Evolutionary conservation across 2,797 vertebrate genomes (phyloP), one percentile per base, ranked within the genome.

Genomic region (Crypturellus tataupa): DNA sequence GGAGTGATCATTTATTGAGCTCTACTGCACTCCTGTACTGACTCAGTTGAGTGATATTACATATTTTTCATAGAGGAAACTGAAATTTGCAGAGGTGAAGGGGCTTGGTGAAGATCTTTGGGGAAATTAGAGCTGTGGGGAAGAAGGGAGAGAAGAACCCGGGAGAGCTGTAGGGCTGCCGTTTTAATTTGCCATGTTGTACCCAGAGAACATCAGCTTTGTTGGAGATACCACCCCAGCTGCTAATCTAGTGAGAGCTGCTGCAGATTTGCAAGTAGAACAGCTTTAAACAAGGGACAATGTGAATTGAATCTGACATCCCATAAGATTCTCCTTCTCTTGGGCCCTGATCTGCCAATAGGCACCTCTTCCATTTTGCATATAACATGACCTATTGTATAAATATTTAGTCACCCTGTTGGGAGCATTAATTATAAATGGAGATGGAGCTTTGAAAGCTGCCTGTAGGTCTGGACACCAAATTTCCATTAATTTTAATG

Each of bases 401-500:
- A 90, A 93, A 94, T 92, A 89, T 94, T 95, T 92, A 91, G 94
- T 84, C 46, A 3, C 60, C 67, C 87, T 33, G 51, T 88, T 91
- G 80, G 72, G 78, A 92, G 40, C 82, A 76, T 95, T 92, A 91
- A 92, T 94, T 94, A 94, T 93, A 94, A 86, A 93, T 91, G 37
- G 91, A 56, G 63, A 77, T 0, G 6, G 75, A 94, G 87, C 70
- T 93, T 87, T 79, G 82, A 87, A 92, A 95, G 85, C 92, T 93
- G 87, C 85, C 85, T 90, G 78, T 81, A 89, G 80, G 53, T 88
- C 95, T 86, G 70, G 73, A 72, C 96, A 96, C 94, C 92, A 89
- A 82, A 90, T 95, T 96, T 91, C 92, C 82, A 94, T 96, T 94
- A 86, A 93, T 96, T 94, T 96, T 96, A 94, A 96, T 97, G 95